Evolutionary conservation across 1,140 invertebrate species (phyloP).

Genomic region (Drosophila cardini): DNA sequence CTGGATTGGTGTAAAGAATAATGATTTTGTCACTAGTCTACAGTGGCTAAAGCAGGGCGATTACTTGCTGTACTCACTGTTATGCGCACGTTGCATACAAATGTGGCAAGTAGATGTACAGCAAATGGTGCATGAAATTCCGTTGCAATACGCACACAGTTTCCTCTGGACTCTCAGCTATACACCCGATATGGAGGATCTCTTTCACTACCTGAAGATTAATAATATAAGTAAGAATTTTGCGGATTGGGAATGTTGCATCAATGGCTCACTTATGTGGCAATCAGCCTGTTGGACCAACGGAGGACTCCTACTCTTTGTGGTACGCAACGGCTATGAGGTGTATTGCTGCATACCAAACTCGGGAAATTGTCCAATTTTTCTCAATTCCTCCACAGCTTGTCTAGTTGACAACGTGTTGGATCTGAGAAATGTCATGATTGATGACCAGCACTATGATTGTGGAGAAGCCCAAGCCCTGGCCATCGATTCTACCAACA

Average conservation of each 20-base stretch:
- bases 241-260: neutral
- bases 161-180: neutral
- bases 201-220: neutral
- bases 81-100: neutral
- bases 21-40: neutral
- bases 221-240: neutral
- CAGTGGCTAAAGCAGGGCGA: neutral
- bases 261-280: neutral
- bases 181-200: neutral
- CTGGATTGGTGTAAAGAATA: neutral
- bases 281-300: neutral
- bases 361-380: neutral
- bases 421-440: neutral
- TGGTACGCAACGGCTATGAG: neutral
- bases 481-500: neutral
- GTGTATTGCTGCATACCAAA: neutral
- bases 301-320: neutral
- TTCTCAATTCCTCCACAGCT: neutral
- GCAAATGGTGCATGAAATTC: neutral
- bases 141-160: neutral
- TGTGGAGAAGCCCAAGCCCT: neutral
- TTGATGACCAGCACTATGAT: neutral
- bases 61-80: neutral
- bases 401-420: neutral
- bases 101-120: neutral